Base-by-base conservation (phyloP, 2,888 invertebrate species). In the Scaptomyza cyrtandrae region DNA sequence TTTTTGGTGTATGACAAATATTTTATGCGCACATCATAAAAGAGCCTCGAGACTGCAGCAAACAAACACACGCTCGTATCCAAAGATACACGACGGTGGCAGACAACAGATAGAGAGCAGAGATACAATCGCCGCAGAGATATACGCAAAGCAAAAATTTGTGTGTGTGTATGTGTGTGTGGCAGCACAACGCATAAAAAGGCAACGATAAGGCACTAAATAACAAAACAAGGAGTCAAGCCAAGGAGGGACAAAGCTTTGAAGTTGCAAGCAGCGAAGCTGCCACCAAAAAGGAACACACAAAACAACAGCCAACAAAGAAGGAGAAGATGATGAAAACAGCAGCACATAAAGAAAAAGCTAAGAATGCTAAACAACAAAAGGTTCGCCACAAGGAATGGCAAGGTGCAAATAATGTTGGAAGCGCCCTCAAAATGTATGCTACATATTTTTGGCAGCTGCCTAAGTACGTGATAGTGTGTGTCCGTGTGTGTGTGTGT, bases 11-110 rank as follows among this genome's bases (percentile, higher is more conserved):
- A 86, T 82, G 87, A 82, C 85, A 82, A 82, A 82, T 82, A 82
- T 82, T 82, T 82, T 82, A 82, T 82, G 82, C 87, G 87, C 85
- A 84, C 85, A 87, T 82, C 82, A 87, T 82, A 82, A 82, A 78
- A 84, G 76, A 75, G 85, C 80, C 84, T 67, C 71, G 65, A 71
- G 81, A 84, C 71, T 75, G 75, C 77, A 85, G 68, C 80, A 65
- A 50, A 43, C 59, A 72, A 46, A 50, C 24, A 56, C 37, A 65
- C 11, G 27, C n/a, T 58, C 66, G 63, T 45, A 33, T 58, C 63
- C 44, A 65, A 69, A 78, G 66, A 74, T 56, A 78, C 62, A 75
- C 55, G 64, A 59, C 59, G 9, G 19, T 44, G 53, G 50, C 52
- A 53, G 60, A 57, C 62, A 62, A 62, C 60, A 75, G 67, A 63